These are phyloP conservation scores for Drosophila lacicola DNA, from an alignment of 2,888 invertebrate species.

Conservation along the genomic window DNA sequence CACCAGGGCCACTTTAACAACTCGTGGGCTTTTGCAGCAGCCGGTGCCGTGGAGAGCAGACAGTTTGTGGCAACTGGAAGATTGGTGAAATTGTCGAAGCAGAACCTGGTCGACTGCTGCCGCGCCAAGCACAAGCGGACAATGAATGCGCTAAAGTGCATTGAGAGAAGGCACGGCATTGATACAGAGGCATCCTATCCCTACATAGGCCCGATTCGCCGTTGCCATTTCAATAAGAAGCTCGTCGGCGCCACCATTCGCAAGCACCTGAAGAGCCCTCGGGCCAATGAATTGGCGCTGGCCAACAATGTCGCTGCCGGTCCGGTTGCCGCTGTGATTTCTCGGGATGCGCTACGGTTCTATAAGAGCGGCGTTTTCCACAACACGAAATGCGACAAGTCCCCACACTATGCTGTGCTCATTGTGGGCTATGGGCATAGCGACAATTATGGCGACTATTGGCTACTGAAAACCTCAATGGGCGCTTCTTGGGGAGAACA, in stretches of 20 bases:
- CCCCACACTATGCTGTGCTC: slow-evolving; percentile 11
- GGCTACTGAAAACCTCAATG: slow-evolving; percentile 33
- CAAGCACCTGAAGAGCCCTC: not conserved
- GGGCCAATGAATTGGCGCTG: slow-evolving; percentile 9
- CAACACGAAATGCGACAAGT: not conserved
- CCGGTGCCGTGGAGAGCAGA: slow-evolving; percentile 33
- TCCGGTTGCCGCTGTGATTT: slow-evolving; percentile 34
- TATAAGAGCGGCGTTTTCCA: slow-evolving; percentile 25
- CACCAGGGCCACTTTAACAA: slow-evolving; percentile 31
- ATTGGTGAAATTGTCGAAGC: slow-evolving; percentile 22
- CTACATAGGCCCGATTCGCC: slow-evolving; percentile 10
- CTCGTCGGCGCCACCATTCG: slow-evolving; percentile 3
- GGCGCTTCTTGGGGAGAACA: slow-evolving; percentile 34
- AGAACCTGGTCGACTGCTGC: slow-evolving; percentile 38
- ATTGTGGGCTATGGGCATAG: slow-evolving; percentile 35
- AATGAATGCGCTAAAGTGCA: slow-evolving; percentile 15
- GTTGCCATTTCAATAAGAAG: slow-evolving; percentile 1
- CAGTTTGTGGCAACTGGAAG: slow-evolving; percentile 10
- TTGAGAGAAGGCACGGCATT: slow-evolving; percentile 27
- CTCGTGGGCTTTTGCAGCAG: slow-evolving; percentile 43
- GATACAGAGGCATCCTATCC: slow-evolving; percentile 32
- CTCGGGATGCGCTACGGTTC: slow-evolving; percentile 12
- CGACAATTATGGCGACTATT: slow-evolving; percentile 18
- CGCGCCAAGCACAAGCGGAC: not conserved
- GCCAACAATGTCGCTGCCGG: slow-evolving; percentile 14